Evolutionary conservation across 2,888 invertebrate species (phyloP), one percentile per base, ranked within the genome.

Genomic region (Chesias legatella): DNA sequence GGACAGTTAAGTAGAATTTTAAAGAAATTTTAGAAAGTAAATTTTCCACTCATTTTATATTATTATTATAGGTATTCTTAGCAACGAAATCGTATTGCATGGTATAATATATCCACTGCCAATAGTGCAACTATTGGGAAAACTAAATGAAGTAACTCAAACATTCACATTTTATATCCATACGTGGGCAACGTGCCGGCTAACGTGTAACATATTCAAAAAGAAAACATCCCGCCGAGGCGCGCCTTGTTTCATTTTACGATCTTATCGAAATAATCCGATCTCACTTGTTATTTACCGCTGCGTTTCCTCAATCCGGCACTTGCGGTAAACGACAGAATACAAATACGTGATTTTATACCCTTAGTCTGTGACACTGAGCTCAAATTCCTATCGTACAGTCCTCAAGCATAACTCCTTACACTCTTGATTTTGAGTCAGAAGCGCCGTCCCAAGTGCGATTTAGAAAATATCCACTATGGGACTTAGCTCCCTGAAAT

Each of bases 221-320:
- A 76, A 69, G 71, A 76, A 78, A 80, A 73, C 72, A 79, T 82
- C 79, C 76, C 78, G 66, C 61, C 60, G 76, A 73, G 73, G 70
- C 79, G 64, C 71, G 77, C 72, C 81, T 82, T 88, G 84, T 85
- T 88, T 85, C 84, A 84, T 85, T 85, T 85, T 86, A 88, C 79
- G 85, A 85, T 84, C 82, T 86, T 86, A 86, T 86, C 86, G 85
- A 85, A 83, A 86, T 86, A 86, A 86, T 88, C 84, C 82, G 81
- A 88, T 84, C 86, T 79, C 68, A 65, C 76, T 77, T 78, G 80
- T 86, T 88, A 85, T 86, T 86, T 88, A 86, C 84, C 79, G 71
- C 84, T 73, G 67, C 69, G 76, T 79, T 77, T 78, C 78, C 77
- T 75, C 79, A 71, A 78, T 74, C 65, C 56, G 57, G 63, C 71